Evolutionary conservation across 1,140 invertebrate genomes (phyloP), one percentile per base, ranked within the genome.

Genomic region (Cataglyphis hispanica): DNA sequence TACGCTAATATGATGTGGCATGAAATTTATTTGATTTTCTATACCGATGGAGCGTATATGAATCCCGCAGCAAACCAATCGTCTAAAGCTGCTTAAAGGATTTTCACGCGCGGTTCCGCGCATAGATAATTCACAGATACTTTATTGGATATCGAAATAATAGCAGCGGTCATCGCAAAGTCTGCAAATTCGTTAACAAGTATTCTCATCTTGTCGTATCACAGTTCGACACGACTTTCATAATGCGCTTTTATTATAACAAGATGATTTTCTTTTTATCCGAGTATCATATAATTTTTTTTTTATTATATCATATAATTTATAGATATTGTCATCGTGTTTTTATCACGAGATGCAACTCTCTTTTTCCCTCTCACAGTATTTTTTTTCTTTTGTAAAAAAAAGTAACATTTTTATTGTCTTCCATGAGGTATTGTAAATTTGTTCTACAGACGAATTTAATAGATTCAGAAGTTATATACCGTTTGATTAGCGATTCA

Each of bases 11-110:
- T 22, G 37, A 13, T 2, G 27, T 31, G 4, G 66, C 22, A 40
- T n/a, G 27, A 83, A 74, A 83, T 83, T 74, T 83, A 37, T 56
- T 83, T 74, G 78, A 83, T 83, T 83, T 46, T 83, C 67, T 83
- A 74, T 61, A 25, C 8, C 67, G 37, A 83, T 74, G 67, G 40
- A 46, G 53, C 67, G 37, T 60, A 37, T 50, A 50, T 46, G n/a
- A n/a, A 58, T 60, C 53, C 25, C 8, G 53, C 56, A 37, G 66
- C 78, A 19, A 74, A 74, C 19, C 67, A 53, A 67, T 37, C 31
- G 31, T 3, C 67, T 37, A 83, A 83, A 83, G 78, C 78, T 74
- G 78, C 78, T 83, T 83, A 83, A 83, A 83, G 78, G 78, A 83
- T 83, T 74, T 83, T 83, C 67, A 56, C 77, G 43, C 76, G 78